A percentile compares a stretch with the other conserved stretches of the same genome.
These are phyloP conservation scores for Caranx melampygus DNA, from an alignment of 2,113 vertebrate genomes.

Conservation along the genomic window DNA sequence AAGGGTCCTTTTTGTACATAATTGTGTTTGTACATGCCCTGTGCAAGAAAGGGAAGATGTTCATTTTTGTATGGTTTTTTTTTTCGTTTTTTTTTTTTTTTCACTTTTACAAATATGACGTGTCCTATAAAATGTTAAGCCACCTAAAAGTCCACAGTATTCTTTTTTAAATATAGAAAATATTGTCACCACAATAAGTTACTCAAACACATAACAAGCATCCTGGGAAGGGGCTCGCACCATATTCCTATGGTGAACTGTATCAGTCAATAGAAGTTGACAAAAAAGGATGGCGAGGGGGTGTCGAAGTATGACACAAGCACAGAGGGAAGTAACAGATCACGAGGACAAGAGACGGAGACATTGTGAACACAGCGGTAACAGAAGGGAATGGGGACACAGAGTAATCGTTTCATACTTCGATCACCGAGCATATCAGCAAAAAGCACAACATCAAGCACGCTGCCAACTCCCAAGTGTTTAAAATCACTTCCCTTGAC, in stretches of 20 bases:
- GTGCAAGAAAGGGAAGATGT: slow-evolving; percentile 87
- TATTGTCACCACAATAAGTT: slow-evolving; percentile 91
- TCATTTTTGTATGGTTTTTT: slow-evolving; percentile 54
- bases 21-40: slow-evolving; percentile 89
- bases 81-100: slow-evolving; percentile 65
- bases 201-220: slow-evolving; percentile 90
- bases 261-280: slow-evolving; percentile 69
- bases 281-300: slow-evolving; percentile 56
- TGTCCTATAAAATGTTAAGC: slow-evolving; percentile 93
- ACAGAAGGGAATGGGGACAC: slow-evolving; percentile 76
- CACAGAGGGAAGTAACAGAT: slow-evolving; percentile 71
- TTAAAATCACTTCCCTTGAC: slow-evolving; percentile 62
- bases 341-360: slow-evolving; percentile 72
- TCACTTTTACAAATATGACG: slow-evolving; percentile 93
- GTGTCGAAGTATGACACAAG: slow-evolving; percentile 70
- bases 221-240: slow-evolving; percentile 73
- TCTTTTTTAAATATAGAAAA: slow-evolving; percentile 89
- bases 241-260: slow-evolving; percentile 73
- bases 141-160: slow-evolving; percentile 96
- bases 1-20: slow-evolving; percentile 89
- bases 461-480: slow-evolving; percentile 57
- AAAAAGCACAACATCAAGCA: slow-evolving; percentile 68
- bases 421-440: slow-evolving; percentile 65
- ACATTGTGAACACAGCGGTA: slow-evolving; percentile 72
- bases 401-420: slow-evolving; percentile 65